Evolutionary conservation across 2,888 invertebrate species (phyloP), one percentile per base, ranked within the genome.

Genomic region (Pyrgus malvae): DNA sequence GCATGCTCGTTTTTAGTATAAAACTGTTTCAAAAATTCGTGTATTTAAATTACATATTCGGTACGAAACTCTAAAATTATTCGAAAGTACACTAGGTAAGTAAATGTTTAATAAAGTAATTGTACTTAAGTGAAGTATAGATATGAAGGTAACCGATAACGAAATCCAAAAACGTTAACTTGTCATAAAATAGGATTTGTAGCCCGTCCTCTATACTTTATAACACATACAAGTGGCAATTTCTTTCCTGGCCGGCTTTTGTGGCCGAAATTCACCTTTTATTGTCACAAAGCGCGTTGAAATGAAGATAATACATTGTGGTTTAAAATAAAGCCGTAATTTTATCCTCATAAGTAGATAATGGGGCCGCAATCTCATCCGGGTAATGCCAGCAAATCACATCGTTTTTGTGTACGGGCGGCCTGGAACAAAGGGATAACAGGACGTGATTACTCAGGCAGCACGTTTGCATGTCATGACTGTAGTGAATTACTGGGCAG

Each of bases 371-470:
- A 53, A 53, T 53, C 53, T 53, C 53, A 38, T 44, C 27, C 53
- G 53, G 37, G 53, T 54, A 59, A 57, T 56, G 53, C 56, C 55
- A 57, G 72, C 76, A 80, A 81, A 82, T 82, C 80, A 79, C 77
- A 63, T 67, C 65, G 79, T 79, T 79, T 79, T 78, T 78, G 77
- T 81, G 68, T 65, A 59, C 67, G 70, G 67, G 59, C 69, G 48
- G 72, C 65, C 62, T 50, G 72, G 67, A 74, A 83, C 83, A 86
- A 85, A 85, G 76, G 78, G 80, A 80, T 74, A 74, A 77, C 83
- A 81, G 80, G 83, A 84, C 80, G 88, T 84, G 79, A 87, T 84
- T 86, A 85, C 79, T 80, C 82, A 79, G 80, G 73, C 70, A 70
- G 73, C 69, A 70, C 74, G 80, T 78, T 78, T 80, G 80, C 79